Evolutionary conservation across 2,888 invertebrate species (phyloP).

Genomic region (Erebia epiphron): DNA sequence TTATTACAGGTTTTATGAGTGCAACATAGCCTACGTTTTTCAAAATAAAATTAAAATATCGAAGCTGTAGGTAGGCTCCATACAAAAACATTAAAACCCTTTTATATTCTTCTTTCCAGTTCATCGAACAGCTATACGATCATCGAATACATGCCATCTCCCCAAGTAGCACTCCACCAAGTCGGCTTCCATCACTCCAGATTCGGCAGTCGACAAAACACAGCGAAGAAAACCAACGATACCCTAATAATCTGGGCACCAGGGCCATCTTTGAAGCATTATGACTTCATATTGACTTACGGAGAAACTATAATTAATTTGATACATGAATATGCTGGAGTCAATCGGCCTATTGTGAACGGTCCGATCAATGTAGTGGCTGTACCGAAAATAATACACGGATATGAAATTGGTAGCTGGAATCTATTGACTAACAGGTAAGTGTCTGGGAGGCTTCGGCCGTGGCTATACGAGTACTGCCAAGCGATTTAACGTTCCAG

Average conservation of each 20-base stretch:
- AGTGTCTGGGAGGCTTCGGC: constrained; percentile 40
- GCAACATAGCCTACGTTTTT: no score
- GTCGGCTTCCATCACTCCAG: constrained; percentile 69
- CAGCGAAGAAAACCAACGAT: constrained; percentile 55
- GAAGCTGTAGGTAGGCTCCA: no score
- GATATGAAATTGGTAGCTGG: constrained; percentile 72
- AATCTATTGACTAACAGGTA: constrained; percentile 73
- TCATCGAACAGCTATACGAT: constrained; percentile 51
- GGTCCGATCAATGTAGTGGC: constrained; percentile 71
- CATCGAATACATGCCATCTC: constrained; percentile 66
- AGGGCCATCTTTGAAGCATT: constrained; percentile 50
- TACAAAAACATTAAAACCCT: background rate
- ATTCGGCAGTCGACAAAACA: constrained; percentile 50
- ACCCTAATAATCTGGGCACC: constrained; percentile 68
- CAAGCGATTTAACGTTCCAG: no score
- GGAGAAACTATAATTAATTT: constrained; percentile 62
- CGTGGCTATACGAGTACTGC: no score
- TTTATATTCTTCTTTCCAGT: constrained; percentile 48
- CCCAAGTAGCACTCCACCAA: constrained; percentile 68
- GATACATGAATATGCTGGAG: constrained; percentile 61
- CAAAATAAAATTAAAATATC: no score
- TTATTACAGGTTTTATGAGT: no score
- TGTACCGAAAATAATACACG: constrained; percentile 60
- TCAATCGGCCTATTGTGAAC: constrained; percentile 56
- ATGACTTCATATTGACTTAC: constrained; percentile 60